phyloP scores from a whole-genome alignment of 2,888 invertebrate species.

The Acholoe squamosa region DNA sequence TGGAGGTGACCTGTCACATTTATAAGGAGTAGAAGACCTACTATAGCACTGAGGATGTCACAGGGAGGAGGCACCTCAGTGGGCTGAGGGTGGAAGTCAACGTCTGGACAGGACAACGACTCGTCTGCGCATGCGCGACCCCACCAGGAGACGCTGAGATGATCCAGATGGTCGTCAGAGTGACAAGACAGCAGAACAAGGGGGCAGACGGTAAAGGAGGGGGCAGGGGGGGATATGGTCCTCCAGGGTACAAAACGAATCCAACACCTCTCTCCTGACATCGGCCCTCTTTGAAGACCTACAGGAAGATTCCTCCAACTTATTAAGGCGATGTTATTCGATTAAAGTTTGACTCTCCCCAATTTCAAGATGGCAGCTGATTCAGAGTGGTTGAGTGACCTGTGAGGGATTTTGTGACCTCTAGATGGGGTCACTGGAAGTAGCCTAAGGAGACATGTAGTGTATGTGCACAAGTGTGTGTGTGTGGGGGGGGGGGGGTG shows the following conservation, averaged over 20 bases:
- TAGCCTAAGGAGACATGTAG: not conserved
- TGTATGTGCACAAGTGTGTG: not conserved
- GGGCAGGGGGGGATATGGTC: not conserved
- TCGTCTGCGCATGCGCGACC: constrained; percentile 54
- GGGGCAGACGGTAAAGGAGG: not conserved
- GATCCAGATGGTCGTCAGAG: constrained; percentile 47
- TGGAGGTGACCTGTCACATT: too few species aligned
- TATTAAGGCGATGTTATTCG: too few species aligned
- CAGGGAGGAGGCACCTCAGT: not conserved
- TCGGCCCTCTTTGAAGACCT: too few species aligned
- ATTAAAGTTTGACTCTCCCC: too few species aligned
- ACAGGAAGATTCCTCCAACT: too few species aligned
- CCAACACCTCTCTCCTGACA: too few species aligned
- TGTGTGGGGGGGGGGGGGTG: not conserved
- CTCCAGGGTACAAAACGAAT: not conserved
- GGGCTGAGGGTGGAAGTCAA: not conserved
- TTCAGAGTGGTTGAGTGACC: too few species aligned
- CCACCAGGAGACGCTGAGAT: constrained; percentile 39
- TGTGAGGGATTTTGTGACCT: not conserved
- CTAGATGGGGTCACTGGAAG: not conserved
- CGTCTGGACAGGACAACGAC: too few species aligned
- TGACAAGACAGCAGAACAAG: constrained; percentile 23
- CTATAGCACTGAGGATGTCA: too few species aligned
- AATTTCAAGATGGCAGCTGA: too few species aligned
- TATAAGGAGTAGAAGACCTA: too few species aligned